Conservation (phyloP, 2,113 vertebrate genomes). For the Paramormyrops kingsleyae region DNA sequence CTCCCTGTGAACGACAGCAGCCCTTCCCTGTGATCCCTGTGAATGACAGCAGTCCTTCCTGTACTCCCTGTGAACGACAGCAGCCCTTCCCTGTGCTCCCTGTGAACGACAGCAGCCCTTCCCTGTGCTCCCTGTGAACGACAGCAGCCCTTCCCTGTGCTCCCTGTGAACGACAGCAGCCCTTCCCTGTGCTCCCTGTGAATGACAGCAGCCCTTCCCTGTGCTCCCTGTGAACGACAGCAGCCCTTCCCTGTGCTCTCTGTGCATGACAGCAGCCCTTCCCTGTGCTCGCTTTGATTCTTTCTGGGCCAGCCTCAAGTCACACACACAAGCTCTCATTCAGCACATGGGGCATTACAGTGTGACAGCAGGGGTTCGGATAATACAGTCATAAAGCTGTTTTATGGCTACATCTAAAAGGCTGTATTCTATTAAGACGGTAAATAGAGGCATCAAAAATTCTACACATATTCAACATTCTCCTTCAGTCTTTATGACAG, state of each 20-base stretch:
- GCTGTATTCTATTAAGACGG: conserved; percentile 33
- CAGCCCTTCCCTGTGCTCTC: background rate
- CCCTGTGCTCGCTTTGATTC: conserved; percentile 6
- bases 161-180: background rate
- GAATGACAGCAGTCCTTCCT: background rate
- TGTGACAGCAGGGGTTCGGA: conserved; percentile 31
- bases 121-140: no score
- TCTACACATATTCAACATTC: conserved; percentile 27
- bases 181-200: background rate
- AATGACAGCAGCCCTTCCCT: background rate
- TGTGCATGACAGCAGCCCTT: background rate
- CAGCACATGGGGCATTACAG: conserved; percentile 33
- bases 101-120: no score
- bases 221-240: background rate
- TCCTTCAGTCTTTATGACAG: conserved; percentile 17
- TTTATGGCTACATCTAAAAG: conserved; percentile 43
- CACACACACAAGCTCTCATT: conserved; percentile 30
- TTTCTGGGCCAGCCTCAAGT: conserved; percentile 25
- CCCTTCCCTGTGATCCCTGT: background rate
- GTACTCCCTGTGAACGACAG: no score
- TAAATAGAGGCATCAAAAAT: conserved; percentile 34
- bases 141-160: no score
- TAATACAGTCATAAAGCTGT: conserved; percentile 39
- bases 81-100: no score
- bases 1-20: background rate